Evolutionary conservation across 1,140 invertebrate genomes (phyloP), one percentile per base, ranked within the genome.

Genomic region (Drosophila sp.): DNA sequence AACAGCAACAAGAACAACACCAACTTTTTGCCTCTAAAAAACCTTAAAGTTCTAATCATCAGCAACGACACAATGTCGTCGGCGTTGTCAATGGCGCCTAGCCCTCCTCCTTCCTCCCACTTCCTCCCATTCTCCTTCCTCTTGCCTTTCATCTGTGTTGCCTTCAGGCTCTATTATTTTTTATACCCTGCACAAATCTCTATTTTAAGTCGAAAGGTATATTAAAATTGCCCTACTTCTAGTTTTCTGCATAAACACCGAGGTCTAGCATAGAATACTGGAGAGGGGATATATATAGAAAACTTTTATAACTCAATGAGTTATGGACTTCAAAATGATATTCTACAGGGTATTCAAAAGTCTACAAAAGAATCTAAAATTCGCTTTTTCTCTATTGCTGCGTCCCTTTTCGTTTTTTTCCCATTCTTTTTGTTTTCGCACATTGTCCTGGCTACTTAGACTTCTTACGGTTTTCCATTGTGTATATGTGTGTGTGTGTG

Each of bases 41-140:
- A 87, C 76, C 83, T 87, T 83, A 73, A 87, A 71, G 72, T 83
- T 69, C 27, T 66, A 66, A 80, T 76, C 66, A 76, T 47, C 65
- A 66, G 38, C 47, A 68, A 56, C 32, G 41, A 11, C 66, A 30
- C 32, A 66, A 58, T 33, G 61, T 44, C 61, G 47, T 27, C 57
- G 30, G 3, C 8, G 64, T 77, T 74, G 32, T 23, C 61, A 38
- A 38, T 38, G 35, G 8, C 10, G 35, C 35, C 35, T 38, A 38
- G 35, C 35, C 17, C 17, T 38, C 11, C 33, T 8, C 7, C 33
- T 38, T 3, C 10, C 35, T 0, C 3, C 35, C 8, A 8, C 33
- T 10, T 10, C 35, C 35, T 17, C 10, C 44, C 27, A n/a, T 30
- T 44, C 33, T 27, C 58, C 7, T 32, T 44, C 56, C 61, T 47